Evolutionary conservation across 2,888 invertebrate species (phyloP), one percentile per base, ranked within the genome.

Genomic region (Diarsia brunnea): DNA sequence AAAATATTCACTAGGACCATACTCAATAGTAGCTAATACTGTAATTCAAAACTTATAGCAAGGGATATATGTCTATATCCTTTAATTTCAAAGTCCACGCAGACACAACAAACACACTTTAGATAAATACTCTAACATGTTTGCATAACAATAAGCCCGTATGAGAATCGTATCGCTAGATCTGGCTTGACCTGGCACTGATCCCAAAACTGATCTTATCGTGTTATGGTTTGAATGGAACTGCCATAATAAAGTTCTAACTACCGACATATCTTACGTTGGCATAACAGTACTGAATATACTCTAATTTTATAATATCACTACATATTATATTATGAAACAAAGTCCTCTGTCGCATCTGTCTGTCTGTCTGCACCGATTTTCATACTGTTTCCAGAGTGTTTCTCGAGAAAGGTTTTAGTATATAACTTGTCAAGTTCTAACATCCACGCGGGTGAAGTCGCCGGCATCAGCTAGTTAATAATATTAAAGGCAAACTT

Each of bases 141-240:
- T 81, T 77, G 43, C 71, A 55, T 64, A 78, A 70, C 61, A 69
- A 60, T 68, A 79, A 61, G 78, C 53, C 66, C 58, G 70, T 71
- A 63, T 14, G 69, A 53, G 58, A 68, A 71, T 43, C 21, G 27
- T 83, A 83, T 83, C 79, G 58, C 49, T 43, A 58, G 65, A 83
- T 79, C 82, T 53, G 21, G 78, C 24, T 66, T 82, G 82, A 82
- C 67, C 82, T 83, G 79, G 82, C 84, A 83, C 75, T 79, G 82
- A 75, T 82, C 82, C 79, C 75, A 79, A 70, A 65, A 38, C 14
- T 69, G 75, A 82, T 82, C 45, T 66, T 83, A 83, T 72, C 83
- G 49, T 51, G 64, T 68, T 70, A 27, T 68, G 67, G 64, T 81
- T 79, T 82, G 70, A 79, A 82, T 64, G 55, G 38, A 81, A 82